Evolutionary conservation across 2,888 invertebrate species (phyloP), one percentile per base, ranked within the genome.

Genomic region (Chrysomela aeneicollis): DNA sequence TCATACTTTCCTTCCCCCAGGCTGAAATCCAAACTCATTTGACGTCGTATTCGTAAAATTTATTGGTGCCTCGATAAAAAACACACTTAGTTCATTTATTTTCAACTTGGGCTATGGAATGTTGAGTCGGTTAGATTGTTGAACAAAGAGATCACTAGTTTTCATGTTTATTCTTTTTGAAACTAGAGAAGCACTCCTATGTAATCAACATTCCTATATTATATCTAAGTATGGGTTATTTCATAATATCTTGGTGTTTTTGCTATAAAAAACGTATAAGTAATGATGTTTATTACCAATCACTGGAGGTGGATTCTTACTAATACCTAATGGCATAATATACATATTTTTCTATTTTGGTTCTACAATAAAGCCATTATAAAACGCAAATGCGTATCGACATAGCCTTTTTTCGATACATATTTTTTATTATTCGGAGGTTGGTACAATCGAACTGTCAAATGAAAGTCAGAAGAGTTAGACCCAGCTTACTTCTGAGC

Each of bases 1-100:
- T n/a, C n/a, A n/a, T n/a, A 21, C 59, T 59, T 59, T 59, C 59
- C 59, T 52, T 51, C 37, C 59, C 32, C 21, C 50, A 21, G 42
- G 51, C 55, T 22, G 26, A 26, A 26, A 26, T 26, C 26, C 6
- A 55, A 37, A 15, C 57, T 57, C 22, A 57, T 57, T 57, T 26
- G 26, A 26, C 42, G 21, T 4, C 18, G 42, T 19, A 46, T 37
- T 26, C 10, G 17, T 57, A 18, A n/a, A n/a, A n/a, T n/a, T 57
- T 5, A n/a, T 55, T 57, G 15, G 30, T 46, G 26, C 30, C 26
- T 35, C 26, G 46, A 57, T 46, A 30, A 46, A 47, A 57, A 55
- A 37, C 42, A 21, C n/a, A 42, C 42, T 42, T 5, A 12, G n/a
- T 57, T 17, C 42, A 21, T 57, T 26, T 57, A 17, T 57, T 30